A percentile compares a stretch with the other conserved stretches of the same genome.
phyloP scores from a whole-genome alignment of 2,113 vertebrate species.

The Mustelus asterias region DNA sequence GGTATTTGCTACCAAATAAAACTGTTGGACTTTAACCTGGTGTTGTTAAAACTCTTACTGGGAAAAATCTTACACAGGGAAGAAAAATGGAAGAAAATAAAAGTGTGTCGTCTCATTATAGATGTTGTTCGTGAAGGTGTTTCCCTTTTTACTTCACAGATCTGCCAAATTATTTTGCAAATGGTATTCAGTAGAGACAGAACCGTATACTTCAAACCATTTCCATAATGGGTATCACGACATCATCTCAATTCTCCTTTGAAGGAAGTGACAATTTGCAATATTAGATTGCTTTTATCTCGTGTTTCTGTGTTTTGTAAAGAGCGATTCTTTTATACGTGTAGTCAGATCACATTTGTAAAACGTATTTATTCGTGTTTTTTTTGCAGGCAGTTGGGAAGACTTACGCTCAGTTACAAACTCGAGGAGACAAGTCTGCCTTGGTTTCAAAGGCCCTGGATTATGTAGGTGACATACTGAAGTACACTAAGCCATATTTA shows the following conservation, averaged over 20 bases:
- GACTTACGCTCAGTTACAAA: conserved; percentile 69
- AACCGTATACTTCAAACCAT: neutral
- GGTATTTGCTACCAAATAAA: no score
- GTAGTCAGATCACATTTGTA: neutral
- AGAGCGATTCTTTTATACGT: neutral
- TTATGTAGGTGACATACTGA: conserved; percentile 85
- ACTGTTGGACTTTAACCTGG: no score
- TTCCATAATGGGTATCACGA: neutral
- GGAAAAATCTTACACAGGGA: neutral
- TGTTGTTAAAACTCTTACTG: no score
- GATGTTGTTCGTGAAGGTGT: neutral
- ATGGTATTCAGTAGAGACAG: neutral
- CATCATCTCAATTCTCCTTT: neutral
- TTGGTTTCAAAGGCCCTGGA: conserved; percentile 78
- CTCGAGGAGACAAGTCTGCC: conserved; percentile 73
- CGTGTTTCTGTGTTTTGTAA: neutral
- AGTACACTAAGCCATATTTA: conserved; percentile 85
- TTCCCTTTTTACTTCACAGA: neutral
- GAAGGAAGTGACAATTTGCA: neutral
- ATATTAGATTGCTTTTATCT: neutral
- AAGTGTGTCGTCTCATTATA: neutral
- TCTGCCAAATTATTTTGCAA: neutral
- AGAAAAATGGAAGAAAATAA: neutral
- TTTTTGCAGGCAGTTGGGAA: conserved; percentile 72
- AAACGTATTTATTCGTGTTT: conserved; percentile 38